Base-by-base conservation (phyloP, 2,888 invertebrate species). In the Pyrocoelia pectoralis region DNA sequence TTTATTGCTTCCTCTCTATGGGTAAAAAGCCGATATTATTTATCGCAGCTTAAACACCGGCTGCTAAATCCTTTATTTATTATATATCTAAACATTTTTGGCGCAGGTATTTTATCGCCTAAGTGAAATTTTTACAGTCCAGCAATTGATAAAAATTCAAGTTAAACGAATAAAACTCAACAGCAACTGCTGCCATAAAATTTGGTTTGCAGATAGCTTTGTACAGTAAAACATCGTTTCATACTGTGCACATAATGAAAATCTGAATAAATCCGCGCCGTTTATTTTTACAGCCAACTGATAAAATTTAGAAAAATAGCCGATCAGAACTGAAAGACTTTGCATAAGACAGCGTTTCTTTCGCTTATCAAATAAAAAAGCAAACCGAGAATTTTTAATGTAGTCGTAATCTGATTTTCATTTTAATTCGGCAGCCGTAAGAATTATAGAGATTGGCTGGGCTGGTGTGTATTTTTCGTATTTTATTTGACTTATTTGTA, bases 151-250 rank as follows among this genome's bases (percentile, higher is more conserved):
- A 46, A 15, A 46, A 10, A 14, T 46, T 10, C 17, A 24, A 24
- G 24, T 24, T 24, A 24, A 46, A 18, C 46, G 18, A 50, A 50
- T 50, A 19, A 51, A 57, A 51, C 17, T 51, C 51, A 51, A 58
- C 15, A 58, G 24, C 52, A 58, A 58, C 58, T 58, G 58, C 52
- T 58, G 29, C 52, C 50, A 13, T 29, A 24, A 46, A 15, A 58
- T 58, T 58, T 58, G 58, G 58, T 58, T 52, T 58, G 58, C 58
- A 58, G 19, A 58, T 57, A 6, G 12, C 24, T 17, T 17, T 46
- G 17, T 18, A 46, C 46, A 17, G 46, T 46, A 46, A 46, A 46
- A 46, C 17, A 46, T 17, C 17, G 46, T 6, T 46, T 46, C 9
- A 56, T 24, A n/a, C 43, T 46, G 29, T 43, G 48, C 41, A 56